Base-by-base conservation (phyloP, 2,797 vertebrate species). In the Liparis tanakae region DNA sequence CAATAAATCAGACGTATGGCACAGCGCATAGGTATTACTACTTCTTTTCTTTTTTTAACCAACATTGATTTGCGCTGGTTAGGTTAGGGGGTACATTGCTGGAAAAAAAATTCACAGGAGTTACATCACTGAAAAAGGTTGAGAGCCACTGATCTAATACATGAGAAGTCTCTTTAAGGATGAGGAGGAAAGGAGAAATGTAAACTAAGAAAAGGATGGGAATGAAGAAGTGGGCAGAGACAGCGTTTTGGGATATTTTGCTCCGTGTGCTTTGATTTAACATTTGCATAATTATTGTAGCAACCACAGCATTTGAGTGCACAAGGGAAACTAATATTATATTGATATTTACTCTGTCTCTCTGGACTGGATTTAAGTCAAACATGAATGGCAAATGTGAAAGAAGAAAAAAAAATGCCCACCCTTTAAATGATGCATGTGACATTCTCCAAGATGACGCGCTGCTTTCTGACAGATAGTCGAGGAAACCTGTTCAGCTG, bases 151-250 rank as follows among this genome's bases (percentile, higher is more conserved):
- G 25, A 48, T 71, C 86, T 64, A 78, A 58, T 88, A 93, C 91
- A 92, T 93, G 93, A 94, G 94, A 89, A 91, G 88, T 93, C 89
- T 94, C 90, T 67, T 81, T 74, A 87, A 91, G 79, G 74, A 83
- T 72, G 70, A 78, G 63, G 64, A 30, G 76, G 20, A 64, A 73
- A 55, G 59, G 39, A 62, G 3, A 62, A 43, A 57, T 44, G 22
- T 54, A 78, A 78, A 72, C 56, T 55, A 53, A 17, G 57, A 66
- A 17, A 5, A 79, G 74, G 72, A 82, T 66, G 48, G 53, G 53
- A 55, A 84, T 60, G 69, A 70, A 75, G 65, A 74, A 66, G 8
- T n/a, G 66, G 18, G 58, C 30, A 67, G 30, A 53, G 25, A 39
- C 54, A 57, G 78, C 58, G 59, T 59, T 43, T 85, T 84, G 82